Percentiles rank a stretch among this genome's conserved stretches.
phyloP scores from a whole-genome alignment of 1,140 invertebrate genomes.

The Pachyrhynchus sulphureomaculatus region DNA sequence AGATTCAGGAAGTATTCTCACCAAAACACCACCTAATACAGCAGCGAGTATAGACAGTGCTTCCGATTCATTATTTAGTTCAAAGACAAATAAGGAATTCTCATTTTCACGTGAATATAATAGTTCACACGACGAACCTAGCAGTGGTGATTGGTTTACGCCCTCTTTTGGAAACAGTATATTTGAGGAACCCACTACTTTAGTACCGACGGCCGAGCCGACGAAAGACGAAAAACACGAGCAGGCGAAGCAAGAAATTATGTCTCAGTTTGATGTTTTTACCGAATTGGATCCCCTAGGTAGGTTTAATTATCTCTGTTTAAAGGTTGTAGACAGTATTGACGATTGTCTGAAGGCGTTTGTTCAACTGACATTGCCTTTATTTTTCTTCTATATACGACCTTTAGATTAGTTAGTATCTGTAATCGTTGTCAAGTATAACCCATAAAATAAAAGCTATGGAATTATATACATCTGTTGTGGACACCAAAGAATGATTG shows the following conservation, averaged over 20 bases:
- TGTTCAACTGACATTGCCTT: too few relatives aligned
- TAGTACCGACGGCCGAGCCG: constrained; percentile 31
- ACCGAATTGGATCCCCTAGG: constrained; percentile 89
- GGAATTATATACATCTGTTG: too few relatives aligned
- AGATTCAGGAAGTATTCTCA: constrained; percentile 45
- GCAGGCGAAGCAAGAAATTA: constrained; percentile 47
- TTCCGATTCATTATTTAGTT: constrained; percentile 18
- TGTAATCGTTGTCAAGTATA: too few relatives aligned
- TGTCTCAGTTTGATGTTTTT: constrained; percentile 71
- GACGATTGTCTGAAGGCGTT: too few relatives aligned
- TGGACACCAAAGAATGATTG: too few relatives aligned
- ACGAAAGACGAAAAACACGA: constrained; percentile 46
- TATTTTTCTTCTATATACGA: too few relatives aligned
- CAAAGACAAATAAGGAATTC: constrained; percentile 36
- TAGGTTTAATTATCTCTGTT: constrained; percentile 25
- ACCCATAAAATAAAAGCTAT: too few relatives aligned
- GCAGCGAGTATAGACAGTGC: constrained; percentile 33
- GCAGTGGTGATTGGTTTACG: constrained; percentile 49
- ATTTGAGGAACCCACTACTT: constrained; percentile 40
- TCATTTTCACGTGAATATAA: constrained; percentile 42
- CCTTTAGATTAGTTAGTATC: too few relatives aligned
- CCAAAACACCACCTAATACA: constrained; percentile 42
- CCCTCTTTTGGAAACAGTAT: constrained; percentile 41
- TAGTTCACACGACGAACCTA: constrained; percentile 46
- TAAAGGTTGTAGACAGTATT: not conserved